Percentiles rank a stretch among this genome's conserved stretches.
Conservation (phyloP, 92 coral and sea anemone species). For the Siderastrea siderea region DNA sequence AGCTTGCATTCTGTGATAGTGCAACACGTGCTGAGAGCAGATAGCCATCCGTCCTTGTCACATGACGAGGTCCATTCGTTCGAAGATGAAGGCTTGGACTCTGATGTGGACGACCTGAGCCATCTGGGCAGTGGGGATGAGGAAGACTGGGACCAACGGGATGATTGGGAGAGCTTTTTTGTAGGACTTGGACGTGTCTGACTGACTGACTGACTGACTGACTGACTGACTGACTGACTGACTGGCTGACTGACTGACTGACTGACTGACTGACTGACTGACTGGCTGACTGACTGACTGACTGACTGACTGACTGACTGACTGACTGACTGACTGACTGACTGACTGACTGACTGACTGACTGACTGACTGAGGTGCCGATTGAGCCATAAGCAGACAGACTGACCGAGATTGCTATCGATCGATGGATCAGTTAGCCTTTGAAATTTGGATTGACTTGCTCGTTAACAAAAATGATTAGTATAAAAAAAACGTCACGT, state of each 20-base stretch:
- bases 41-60: conserved; percentile 45
- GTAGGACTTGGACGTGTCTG: neutral
- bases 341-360: neutral
- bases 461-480: too few relatives aligned
- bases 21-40: conserved; percentile 53
- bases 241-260: neutral
- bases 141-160: conserved; percentile 22
- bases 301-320: neutral
- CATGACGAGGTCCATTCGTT: conserved; percentile 66
- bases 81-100: conserved; percentile 66
- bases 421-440: too few relatives aligned
- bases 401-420: too few relatives aligned
- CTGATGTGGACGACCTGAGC: conserved; percentile 72
- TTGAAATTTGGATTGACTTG: too few relatives aligned
- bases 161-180: conserved; percentile 20
- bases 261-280: neutral
- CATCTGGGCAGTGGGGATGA: conserved; percentile 60
- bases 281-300: neutral
- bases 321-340: neutral
- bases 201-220: neutral
- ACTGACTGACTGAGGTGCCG: too few relatives aligned
- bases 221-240: neutral
- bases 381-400: too few relatives aligned
- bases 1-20: conserved; percentile 39
- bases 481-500: too few relatives aligned